Base-by-base conservation (phyloP, 92 coral and sea anemone species). In the Parazoanthus atlanticus region DNA sequence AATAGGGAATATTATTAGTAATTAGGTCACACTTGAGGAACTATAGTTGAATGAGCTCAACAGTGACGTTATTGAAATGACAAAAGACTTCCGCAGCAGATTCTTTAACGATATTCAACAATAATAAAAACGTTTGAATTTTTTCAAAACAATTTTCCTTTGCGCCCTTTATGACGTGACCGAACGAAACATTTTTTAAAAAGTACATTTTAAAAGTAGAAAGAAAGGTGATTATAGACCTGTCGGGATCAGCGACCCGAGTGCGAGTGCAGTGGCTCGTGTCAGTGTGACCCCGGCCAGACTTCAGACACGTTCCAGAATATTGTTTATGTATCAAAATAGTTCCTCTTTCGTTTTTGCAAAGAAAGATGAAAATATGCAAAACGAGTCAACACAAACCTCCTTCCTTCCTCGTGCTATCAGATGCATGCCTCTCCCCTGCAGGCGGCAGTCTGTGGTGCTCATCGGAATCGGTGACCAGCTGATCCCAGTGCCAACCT, bases 261-360 rank as follows among this genome's bases (percentile, higher is more conserved):
- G n/a, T n/a, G n/a, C n/a, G n/a, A 32, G 47, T 74, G 78, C 78
- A 74, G 78, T 36, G 52, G 79, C 28, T 33, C 79, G 49, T 75
- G 52, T 75, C 52, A 7, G 28, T 16, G 30, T 75, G 79, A 75
- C 79, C 79, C 49, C 52, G 17, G 6, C 21, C 74, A 30, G 5
- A 26, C 31, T 36, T 36, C 38, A 36, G 38, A 36, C 38, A 36
- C 38, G 38, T 36, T 36, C 33, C 21, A 15, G 47, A 17, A 38
- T 74, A 3, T 32, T 13, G 17, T 19, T 16, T 30, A 23, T 25
- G 11, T 15, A 31, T 38, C 31, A 75, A 75, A 74, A 75, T 75
- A 36, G 79, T 75, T 75, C 79, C 79, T 17, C 16, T 28, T 36
- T 75, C 52, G 13, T 17, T 19, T 9, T 75, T 19, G n/a, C 12